A percentile compares a stretch with the other conserved stretches of the same genome.
These are phyloP conservation scores for Procapra przewalskii DNA, from an alignment of 2,113 vertebrate genomes.

Conservation along the genomic window DNA sequence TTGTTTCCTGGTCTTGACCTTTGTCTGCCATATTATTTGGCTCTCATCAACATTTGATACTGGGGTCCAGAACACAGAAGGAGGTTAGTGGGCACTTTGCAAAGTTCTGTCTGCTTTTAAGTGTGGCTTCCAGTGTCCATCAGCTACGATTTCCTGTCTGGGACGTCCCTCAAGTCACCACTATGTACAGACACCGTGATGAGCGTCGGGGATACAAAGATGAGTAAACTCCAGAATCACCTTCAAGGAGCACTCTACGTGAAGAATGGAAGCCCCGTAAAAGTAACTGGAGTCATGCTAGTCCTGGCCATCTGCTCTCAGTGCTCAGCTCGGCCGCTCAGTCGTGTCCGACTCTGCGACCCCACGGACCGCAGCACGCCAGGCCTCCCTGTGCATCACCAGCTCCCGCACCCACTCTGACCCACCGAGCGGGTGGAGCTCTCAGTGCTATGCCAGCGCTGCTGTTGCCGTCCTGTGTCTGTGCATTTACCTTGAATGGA, in stretches of 20 bases:
- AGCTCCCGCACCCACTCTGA: fast-evolving
- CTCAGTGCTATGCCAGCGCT: fast-evolving
- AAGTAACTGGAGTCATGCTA: neutral
- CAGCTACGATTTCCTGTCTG: neutral
- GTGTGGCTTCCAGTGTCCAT: neutral
- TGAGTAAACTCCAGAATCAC: neutral
- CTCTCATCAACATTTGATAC: constrained; percentile 31
- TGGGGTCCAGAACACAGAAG: constrained; percentile 48
- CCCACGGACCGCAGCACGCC: fast-evolving
- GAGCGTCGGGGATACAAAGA: neutral
- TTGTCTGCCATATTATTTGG: constrained; percentile 55
- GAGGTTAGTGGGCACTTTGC: neutral
- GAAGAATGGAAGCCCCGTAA: neutral
- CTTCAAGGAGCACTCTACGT: neutral
- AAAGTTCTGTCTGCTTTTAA: neutral
- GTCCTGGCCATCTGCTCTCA: neutral
- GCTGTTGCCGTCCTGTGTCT: neutral
- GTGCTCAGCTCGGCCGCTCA: neutral
- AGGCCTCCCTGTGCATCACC: neutral
- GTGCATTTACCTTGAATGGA: neutral
- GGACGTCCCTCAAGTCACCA: neutral
- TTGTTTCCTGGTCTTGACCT: constrained; percentile 52
- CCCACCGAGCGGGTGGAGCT: fast-evolving
- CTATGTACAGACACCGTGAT: neutral
- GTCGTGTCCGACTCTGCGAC: fast-evolving